A percentile compares a stretch with the other conserved stretches of the same genome.
Evolutionary conservation across 2,888 invertebrate species (phyloP).

Genomic region (Alsophila aescularia): DNA sequence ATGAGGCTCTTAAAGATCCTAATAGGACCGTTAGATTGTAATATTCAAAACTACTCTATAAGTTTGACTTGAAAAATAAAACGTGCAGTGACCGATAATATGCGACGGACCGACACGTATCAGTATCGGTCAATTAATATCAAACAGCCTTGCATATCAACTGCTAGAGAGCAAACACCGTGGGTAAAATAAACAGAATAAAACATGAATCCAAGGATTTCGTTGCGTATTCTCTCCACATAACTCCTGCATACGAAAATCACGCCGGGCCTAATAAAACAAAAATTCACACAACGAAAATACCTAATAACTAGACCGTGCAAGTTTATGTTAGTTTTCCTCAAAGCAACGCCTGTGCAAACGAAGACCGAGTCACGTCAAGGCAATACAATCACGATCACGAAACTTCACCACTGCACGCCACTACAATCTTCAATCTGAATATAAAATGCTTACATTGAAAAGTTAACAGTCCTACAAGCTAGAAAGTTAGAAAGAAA

Average conservation of each 20-base stretch:
- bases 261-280: slow-evolving; percentile 24
- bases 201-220: too few species aligned
- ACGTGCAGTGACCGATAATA: too few species aligned
- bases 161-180: too few species aligned
- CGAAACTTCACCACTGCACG: slow-evolving; percentile 36
- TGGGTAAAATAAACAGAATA: too few species aligned
- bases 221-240: background rate
- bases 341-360: slow-evolving; percentile 71
- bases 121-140: too few species aligned
- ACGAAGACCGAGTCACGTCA: slow-evolving; percentile 73
- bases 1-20: too few species aligned
- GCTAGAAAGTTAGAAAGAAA: slow-evolving; percentile 9
- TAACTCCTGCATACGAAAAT: slow-evolving; percentile 8
- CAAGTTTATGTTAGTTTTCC: slow-evolving; percentile 80
- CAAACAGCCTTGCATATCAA: too few species aligned
- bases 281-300: slow-evolving; percentile 34
- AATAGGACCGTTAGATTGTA: too few species aligned
- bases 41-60: too few species aligned
- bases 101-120: too few species aligned
- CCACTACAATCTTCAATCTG: slow-evolving; percentile 8
- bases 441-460: background rate
- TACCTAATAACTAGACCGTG: slow-evolving; percentile 49
- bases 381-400: slow-evolving; percentile 63
- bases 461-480: background rate
- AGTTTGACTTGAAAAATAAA: too few species aligned